phyloP scores from a whole-genome alignment of 2,888 invertebrate genomes.

The Desoria tigrina region DNA sequence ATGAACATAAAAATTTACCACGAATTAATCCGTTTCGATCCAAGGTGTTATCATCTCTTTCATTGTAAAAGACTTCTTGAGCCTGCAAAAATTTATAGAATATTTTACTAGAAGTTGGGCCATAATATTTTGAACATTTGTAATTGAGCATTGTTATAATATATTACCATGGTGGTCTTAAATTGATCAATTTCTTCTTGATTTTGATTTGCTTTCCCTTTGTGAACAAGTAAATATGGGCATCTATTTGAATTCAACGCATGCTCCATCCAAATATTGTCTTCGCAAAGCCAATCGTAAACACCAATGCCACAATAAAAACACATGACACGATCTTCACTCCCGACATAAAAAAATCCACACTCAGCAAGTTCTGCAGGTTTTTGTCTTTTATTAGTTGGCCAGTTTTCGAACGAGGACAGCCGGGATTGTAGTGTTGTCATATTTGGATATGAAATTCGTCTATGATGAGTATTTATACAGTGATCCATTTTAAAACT shows the following conservation, averaged over 20 bases:
- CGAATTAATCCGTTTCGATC: no score
- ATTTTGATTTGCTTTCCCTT: no score
- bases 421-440: neutral
- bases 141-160: no score
- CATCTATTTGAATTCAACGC: constrained; percentile 22
- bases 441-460: neutral
- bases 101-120: no score
- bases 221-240: neutral
- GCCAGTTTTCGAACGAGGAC: neutral
- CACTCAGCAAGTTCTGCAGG: constrained; percentile 20
- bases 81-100: no score
- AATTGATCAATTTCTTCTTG: no score
- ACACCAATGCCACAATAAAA: constrained; percentile 38
- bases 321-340: constrained; percentile 25
- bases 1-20: no score
- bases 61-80: no score
- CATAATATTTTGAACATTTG: no score
- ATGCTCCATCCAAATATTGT: constrained; percentile 37
- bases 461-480: neutral
- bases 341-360: constrained; percentile 34
- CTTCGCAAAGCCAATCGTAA: constrained; percentile 24
- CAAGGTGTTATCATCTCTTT: no score
- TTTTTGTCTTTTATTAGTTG: neutral
- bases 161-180: no score
- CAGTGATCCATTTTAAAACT: neutral